phyloP scores from a whole-genome alignment of 2,888 invertebrate species.

The Adelphocoris suturalis region DNA sequence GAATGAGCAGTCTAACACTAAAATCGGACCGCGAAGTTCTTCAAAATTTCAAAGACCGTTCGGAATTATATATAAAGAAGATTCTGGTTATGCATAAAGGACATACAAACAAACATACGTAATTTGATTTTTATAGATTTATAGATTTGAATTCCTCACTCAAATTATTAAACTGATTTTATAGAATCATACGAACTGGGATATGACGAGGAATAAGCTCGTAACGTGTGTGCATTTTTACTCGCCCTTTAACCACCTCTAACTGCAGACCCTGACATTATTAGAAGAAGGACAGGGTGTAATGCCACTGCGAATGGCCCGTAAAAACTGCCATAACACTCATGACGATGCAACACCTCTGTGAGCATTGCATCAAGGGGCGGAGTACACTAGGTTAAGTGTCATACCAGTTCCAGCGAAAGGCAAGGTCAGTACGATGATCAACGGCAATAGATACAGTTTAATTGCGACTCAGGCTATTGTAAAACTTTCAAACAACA shows the following conservation, averaged over 20 bases:
- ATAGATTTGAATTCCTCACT: too few species aligned
- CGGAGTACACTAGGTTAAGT: not conserved
- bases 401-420: not conserved
- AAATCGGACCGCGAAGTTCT: too few species aligned
- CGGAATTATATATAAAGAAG: too few species aligned
- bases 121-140: too few species aligned
- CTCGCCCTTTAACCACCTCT: not conserved
- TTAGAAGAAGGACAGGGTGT: slow-evolving; percentile 25
- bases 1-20: too few species aligned
- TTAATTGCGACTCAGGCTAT: too few species aligned
- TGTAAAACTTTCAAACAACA: too few species aligned
- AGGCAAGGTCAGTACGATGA: not conserved
- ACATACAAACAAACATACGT: too few species aligned
- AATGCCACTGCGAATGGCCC: not conserved
- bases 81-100: too few species aligned
- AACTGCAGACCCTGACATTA: not conserved
- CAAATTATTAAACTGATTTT: not conserved
- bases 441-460: too few species aligned
- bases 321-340: slow-evolving; percentile 4
- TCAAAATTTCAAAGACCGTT: too few species aligned
- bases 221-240: not conserved
- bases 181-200: not conserved
- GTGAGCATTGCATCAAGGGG: not conserved
- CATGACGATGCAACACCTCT: slow-evolving; percentile 25
- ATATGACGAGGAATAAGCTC: too few species aligned